These are phyloP conservation scores for Lepilemur ruficaudatus DNA, from an alignment of 2,797 vertebrate species.

Conservation along the genomic window DNA sequence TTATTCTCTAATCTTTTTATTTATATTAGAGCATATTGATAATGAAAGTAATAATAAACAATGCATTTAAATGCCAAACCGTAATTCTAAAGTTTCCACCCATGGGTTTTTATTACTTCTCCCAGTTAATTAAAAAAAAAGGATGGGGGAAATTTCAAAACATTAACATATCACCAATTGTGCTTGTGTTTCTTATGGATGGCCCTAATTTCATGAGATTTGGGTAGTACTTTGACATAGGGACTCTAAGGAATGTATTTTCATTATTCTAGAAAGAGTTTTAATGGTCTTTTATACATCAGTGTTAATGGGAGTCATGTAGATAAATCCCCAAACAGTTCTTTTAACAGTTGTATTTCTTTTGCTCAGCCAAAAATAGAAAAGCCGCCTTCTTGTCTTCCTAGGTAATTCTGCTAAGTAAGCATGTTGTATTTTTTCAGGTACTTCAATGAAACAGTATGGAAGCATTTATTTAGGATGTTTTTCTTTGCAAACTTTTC, in stretches of 20 bases:
- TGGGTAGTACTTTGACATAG: not conserved
- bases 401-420: slow-evolving; percentile 19
- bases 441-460: slow-evolving; percentile 16
- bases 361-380: slow-evolving; percentile 18
- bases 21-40: not conserved
- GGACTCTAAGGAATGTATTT: not conserved
- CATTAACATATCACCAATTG: not conserved
- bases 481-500: slow-evolving; percentile 5
- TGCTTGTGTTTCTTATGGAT: not conserved
- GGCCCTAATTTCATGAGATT: slow-evolving; percentile 14
- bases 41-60: slow-evolving; percentile 38
- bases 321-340: slow-evolving; percentile 31
- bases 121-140: slow-evolving; percentile 1
- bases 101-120: slow-evolving; percentile 1
- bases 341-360: not conserved
- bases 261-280: slow-evolving; percentile 41
- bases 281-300: not conserved
- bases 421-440: not conserved
- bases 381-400: not conserved
- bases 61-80: not conserved
- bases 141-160: not conserved
- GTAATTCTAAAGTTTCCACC: not conserved
- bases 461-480: not conserved
- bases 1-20: slow-evolving; percentile 11
- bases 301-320: slow-evolving; percentile 55